These are phyloP conservation scores for Planococcus citri DNA, from an alignment of 1,140 invertebrate species.

Conservation along the genomic window DNA sequence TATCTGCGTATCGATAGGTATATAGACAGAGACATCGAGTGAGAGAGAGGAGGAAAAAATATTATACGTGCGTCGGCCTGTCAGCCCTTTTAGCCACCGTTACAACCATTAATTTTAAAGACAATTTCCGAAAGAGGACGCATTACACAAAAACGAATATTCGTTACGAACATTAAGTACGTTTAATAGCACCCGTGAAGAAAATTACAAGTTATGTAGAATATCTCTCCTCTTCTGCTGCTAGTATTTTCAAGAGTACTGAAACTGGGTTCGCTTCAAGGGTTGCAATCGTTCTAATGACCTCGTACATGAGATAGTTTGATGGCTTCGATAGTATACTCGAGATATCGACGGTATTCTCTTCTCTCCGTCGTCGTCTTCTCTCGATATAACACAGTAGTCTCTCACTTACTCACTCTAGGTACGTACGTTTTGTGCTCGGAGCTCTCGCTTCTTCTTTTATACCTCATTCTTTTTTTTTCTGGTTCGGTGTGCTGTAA, in stretches of 20 bases:
- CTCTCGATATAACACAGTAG: too few species aligned
- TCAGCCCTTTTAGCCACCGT: background rate
- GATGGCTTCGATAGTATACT: background rate
- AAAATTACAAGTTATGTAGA: background rate
- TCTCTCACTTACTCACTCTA: too few species aligned
- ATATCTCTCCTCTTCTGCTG: background rate
- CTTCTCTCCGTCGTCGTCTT: too few species aligned
- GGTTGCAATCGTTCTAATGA: conserved; percentile 2
- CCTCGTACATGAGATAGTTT: background rate
- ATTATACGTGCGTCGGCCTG: too few species aligned
- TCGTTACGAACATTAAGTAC: conserved; percentile 7
- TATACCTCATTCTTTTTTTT: background rate
- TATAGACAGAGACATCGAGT: too few species aligned
- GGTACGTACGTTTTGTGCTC: background rate
- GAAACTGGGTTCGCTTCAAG: conserved; percentile 1
- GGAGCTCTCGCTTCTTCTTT: too few species aligned
- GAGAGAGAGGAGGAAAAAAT: too few species aligned
- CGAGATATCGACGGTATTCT: background rate
- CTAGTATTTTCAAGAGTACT: too few species aligned
- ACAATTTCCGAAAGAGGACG: conserved; percentile 6
- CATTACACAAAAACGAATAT: conserved; percentile 4
- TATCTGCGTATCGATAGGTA: too few species aligned
- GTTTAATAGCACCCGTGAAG: conserved; percentile 6
- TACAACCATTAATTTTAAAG: background rate
- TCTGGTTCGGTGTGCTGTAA: background rate